Evolutionary conservation across 1,140 invertebrate species (phyloP), one percentile per base, ranked within the genome.

Genomic region (Leptinotarsa undecemlineata): DNA sequence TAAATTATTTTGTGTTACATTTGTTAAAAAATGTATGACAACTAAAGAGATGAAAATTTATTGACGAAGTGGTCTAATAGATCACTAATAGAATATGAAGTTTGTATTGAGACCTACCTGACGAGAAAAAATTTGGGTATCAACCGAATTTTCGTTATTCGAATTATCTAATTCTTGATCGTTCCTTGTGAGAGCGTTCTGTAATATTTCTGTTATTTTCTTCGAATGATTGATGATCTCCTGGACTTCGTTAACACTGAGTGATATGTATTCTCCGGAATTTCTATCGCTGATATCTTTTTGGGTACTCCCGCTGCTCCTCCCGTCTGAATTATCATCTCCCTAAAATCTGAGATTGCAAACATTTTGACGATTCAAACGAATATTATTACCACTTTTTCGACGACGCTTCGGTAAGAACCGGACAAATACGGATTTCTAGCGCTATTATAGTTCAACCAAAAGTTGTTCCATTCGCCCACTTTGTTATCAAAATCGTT

Each of bases 401-500:
- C 68, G 6, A 48, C 51, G 13, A 33, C 72, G 42, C 72, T 77
- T 74, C 80, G 72, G 71, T 83, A 79, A 13, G 81, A 75, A 75
- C 78, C 83, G 4, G 82, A 82, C 33, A 85, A 63, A 76, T 84
- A 83, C 17, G 78, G 72, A 60, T 80, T 82, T 8, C 81, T 79
- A 19, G 51, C 70, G 60, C 80, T 85, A 62, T 82, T 84, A 69
- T 85, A 85, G 63, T 84, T 84, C 63, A 82, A 76, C 84, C 84
- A 85, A 74, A 85, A 85, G 75, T 84, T 85, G 71, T 84, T 84
- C 84, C 84, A 85, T 75, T 85, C 84, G 2, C 84, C 84, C 33
- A 82, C 82, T 80, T 84, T 84, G 66, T 79, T 82, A 23, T 85
- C 82, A 15, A 80, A 76, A 67, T 84, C 82, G 17, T 74, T 57